Conservation (phyloP, 2,797 vertebrate species). For the Clarias laeviceps region DNA sequence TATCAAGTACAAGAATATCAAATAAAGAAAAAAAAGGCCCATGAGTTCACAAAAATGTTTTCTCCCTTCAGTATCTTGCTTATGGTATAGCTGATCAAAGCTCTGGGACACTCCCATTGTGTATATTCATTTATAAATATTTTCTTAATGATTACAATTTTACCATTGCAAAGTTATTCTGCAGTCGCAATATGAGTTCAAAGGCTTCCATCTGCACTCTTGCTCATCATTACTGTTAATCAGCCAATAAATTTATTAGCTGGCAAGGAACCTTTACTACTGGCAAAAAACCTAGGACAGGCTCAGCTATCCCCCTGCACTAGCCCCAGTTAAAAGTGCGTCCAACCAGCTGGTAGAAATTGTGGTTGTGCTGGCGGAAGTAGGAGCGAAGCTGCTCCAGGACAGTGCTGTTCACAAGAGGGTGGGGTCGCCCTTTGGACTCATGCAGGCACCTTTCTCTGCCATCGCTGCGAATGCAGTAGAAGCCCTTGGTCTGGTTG, state of each 20-base stretch:
- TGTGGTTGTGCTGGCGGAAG: conserved; percentile 89
- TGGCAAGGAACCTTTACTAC: conserved; percentile 18
- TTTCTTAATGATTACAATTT: conserved; percentile 63
- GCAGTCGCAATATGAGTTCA: conserved; percentile 64
- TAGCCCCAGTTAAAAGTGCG: conserved; percentile 91
- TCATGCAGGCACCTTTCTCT: conserved; percentile 91
- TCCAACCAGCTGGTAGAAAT: conserved; percentile 90
- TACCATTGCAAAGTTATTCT: conserved; percentile 56
- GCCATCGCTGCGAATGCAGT: conserved; percentile 90
- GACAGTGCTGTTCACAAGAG: conserved; percentile 85
- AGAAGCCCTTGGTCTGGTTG: conserved; percentile 95
- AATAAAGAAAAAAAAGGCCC: conserved; percentile 69
- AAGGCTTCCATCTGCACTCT: conserved; percentile 54
- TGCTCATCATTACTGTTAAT: conserved; percentile 35
- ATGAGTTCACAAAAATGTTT: conserved; percentile 68
- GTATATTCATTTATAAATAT: conserved; percentile 34
- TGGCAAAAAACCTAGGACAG: conserved; percentile 4
- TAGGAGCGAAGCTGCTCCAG: conserved; percentile 87
- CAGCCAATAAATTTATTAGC: conserved; percentile 29
- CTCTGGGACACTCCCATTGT: conserved; percentile 59
- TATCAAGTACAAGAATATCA: conserved; percentile 84
- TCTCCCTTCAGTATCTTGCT: conserved; percentile 64
- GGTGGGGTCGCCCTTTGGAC: conserved; percentile 91
- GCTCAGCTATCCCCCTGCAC: conserved; percentile 25
- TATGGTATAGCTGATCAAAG: conserved; percentile 69